Conservation (phyloP, 2,888 invertebrate species). For the Pyralis farinalis region DNA sequence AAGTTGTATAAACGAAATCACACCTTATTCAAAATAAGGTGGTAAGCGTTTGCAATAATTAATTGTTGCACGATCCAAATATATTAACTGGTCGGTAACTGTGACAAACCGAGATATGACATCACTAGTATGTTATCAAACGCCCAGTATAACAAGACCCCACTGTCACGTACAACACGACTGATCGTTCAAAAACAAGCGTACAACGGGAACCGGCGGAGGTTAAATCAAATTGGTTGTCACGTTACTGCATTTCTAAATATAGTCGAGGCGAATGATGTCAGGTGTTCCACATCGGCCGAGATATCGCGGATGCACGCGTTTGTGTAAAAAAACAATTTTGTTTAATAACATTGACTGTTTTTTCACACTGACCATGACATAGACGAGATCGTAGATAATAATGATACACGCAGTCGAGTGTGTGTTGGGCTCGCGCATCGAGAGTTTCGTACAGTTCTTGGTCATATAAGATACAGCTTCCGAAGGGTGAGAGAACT, state of each 20-base stretch:
- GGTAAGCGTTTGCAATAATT: too few relatives aligned
- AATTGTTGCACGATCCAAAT: slow-evolving; percentile 33
- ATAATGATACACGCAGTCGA: too few relatives aligned
- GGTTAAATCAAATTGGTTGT: slow-evolving; percentile 34
- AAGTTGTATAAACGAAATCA: too few relatives aligned
- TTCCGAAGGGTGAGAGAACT: too few relatives aligned
- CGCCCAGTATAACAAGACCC: slow-evolving; percentile 40
- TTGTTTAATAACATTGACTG: too few relatives aligned
- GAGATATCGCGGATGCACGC: slow-evolving; percentile 6
- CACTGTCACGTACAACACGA: slow-evolving; percentile 23
- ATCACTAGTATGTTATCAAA: slow-evolving; percentile 45
- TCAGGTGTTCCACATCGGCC: slow-evolving; percentile 31
- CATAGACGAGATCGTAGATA: too few relatives aligned
- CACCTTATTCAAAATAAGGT: too few relatives aligned
- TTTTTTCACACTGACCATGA: too few relatives aligned
- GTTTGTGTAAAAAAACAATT: neutral
- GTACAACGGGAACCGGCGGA: slow-evolving; percentile 36
- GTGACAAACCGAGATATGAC: slow-evolving; percentile 48
- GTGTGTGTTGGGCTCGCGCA: too few relatives aligned
- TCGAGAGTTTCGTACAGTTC: too few relatives aligned
- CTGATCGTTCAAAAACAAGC: neutral
- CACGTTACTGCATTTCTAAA: slow-evolving; percentile 61
- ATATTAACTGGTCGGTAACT: slow-evolving; percentile 27
- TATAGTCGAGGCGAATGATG: slow-evolving; percentile 58
- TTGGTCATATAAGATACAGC: too few relatives aligned